Evolutionary conservation across 2,113 vertebrate species (phyloP).

Genomic region (Menidia beryllina): DNA sequence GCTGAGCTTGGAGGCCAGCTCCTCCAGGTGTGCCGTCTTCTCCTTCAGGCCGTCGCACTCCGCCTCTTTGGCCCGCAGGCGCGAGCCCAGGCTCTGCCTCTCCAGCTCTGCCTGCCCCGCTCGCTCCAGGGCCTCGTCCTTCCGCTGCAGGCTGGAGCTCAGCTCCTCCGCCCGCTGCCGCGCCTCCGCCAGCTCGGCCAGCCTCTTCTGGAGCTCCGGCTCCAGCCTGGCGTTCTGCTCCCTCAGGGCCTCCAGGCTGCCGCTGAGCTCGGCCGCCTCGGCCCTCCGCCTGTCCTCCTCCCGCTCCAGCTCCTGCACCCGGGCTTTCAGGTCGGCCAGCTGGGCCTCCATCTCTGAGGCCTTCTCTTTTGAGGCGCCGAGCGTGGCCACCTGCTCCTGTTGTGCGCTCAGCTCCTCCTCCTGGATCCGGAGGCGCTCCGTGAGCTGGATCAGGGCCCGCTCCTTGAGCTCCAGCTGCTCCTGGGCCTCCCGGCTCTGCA

Average conservation of each 20-base stretch:
- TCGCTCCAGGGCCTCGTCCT: constrained; percentile 67
- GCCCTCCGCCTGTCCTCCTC: constrained; percentile 64
- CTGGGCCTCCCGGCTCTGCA: constrained; percentile 60
- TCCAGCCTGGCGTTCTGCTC: constrained; percentile 81
- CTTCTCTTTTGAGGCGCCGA: constrained; percentile 75
- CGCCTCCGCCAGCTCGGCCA: constrained; percentile 52
- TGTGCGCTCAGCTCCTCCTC: constrained; percentile 77
- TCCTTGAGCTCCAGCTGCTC: constrained; percentile 78
- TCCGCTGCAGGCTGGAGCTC: constrained; percentile 46
- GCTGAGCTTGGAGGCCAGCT: constrained; percentile 72
- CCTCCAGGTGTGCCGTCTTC: constrained; percentile 75
- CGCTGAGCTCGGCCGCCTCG: constrained; percentile 71
- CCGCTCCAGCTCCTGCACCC: constrained; percentile 70
- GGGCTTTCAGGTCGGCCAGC: constrained; percentile 60
- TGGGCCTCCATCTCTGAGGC: constrained; percentile 75
- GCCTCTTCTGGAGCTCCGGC: constrained; percentile 76
- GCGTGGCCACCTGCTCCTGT: constrained; percentile 66
- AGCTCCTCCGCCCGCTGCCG: constrained; percentile 64
- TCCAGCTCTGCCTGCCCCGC: too few relatives aligned
- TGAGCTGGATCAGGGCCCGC: constrained; percentile 52
- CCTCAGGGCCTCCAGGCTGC: constrained; percentile 69
- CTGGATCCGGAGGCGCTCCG: constrained; percentile 67
- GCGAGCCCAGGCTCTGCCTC: constrained; percentile 67
- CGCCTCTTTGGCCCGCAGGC: constrained; percentile 77
- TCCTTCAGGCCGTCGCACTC: constrained; percentile 81